phyloP scores from a whole-genome alignment of 2,888 invertebrate species.

The Nasonovia ribisnigri region DNA sequence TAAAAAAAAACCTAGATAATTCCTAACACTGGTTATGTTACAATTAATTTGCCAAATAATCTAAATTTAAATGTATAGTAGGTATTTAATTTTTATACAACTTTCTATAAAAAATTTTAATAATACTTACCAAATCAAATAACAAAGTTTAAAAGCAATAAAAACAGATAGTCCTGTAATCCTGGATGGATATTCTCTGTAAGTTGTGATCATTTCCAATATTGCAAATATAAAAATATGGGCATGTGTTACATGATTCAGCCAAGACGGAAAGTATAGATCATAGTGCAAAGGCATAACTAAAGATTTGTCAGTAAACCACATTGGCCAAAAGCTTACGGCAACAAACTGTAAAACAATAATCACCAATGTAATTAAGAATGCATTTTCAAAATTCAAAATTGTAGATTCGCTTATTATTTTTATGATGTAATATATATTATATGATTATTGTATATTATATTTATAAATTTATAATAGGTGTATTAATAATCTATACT shows the following conservation, averaged over 20 bases:
- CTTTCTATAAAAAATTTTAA: not conserved
- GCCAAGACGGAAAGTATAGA: conserved; percentile 87
- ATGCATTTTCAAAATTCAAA: not conserved
- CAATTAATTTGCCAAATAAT: not conserved
- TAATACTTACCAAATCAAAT: conserved; percentile 75
- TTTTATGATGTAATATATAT: no score
- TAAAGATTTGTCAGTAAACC: conserved; percentile 88
- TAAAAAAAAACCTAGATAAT: no score
- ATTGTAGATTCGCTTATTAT: not conserved
- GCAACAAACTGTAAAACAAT: conserved; percentile 78
- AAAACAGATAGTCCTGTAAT: conserved; percentile 32
- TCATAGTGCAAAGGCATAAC: conserved; percentile 89
- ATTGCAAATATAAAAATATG: conserved; percentile 84
- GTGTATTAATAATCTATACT: not conserved
- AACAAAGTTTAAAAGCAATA: conserved; percentile 23
- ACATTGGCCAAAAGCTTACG: conserved; percentile 89
- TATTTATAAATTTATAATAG: not conserved
- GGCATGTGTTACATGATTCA: conserved; percentile 94
- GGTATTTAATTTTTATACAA: not conserved
- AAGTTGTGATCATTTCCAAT: conserved; percentile 81
- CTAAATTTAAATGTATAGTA: not conserved
- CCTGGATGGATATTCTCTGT: conserved; percentile 81
- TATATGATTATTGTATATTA: no score
- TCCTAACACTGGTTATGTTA: no score
- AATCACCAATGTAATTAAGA: not conserved